phyloP scores from a whole-genome alignment of 2,113 vertebrate genomes.

The Pao palembangensis region DNA sequence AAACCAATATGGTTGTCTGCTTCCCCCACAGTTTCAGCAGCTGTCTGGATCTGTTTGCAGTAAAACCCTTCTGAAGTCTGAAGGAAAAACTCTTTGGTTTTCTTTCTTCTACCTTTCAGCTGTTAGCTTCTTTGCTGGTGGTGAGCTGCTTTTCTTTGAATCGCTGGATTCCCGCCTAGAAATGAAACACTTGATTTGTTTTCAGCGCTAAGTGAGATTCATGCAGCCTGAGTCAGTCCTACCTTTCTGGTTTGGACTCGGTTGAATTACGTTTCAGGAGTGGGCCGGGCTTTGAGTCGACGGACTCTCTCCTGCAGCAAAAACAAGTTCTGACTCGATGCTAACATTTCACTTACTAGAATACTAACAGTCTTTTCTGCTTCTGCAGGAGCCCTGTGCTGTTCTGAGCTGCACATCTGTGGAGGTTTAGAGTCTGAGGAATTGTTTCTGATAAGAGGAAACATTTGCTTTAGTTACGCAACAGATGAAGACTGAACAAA shows the following conservation, averaged over 20 bases:
- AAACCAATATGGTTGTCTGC: constrained; percentile 1
- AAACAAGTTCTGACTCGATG: not conserved
- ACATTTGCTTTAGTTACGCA: constrained; percentile 25
- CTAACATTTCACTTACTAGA: no score
- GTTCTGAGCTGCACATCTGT: constrained; percentile 65
- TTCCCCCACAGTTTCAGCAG: not conserved
- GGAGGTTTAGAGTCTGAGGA: constrained; percentile 62
- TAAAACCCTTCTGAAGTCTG: no score
- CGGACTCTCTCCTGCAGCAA: constrained; percentile 68
- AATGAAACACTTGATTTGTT: not conserved
- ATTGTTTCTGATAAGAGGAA: constrained; percentile 66
- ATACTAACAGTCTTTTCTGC: no score
- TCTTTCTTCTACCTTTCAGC: constrained; percentile 78
- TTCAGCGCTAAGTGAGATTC: not conserved
- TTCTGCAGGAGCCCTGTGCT: not conserved
- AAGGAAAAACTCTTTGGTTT: not conserved
- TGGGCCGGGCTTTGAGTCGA: constrained; percentile 61
- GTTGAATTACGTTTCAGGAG: constrained; percentile 46
- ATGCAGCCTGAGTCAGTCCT: not conserved
- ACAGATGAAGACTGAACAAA: not conserved
- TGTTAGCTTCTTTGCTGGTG: constrained; percentile 77
- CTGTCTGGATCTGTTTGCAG: no score
- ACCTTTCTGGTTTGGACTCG: constrained; percentile 70
- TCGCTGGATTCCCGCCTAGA: constrained; percentile 81
- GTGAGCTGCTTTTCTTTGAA: constrained; percentile 72